phyloP scores from a whole-genome alignment of 1,140 invertebrate genomes.

The Drosophila punjabiensis region DNA sequence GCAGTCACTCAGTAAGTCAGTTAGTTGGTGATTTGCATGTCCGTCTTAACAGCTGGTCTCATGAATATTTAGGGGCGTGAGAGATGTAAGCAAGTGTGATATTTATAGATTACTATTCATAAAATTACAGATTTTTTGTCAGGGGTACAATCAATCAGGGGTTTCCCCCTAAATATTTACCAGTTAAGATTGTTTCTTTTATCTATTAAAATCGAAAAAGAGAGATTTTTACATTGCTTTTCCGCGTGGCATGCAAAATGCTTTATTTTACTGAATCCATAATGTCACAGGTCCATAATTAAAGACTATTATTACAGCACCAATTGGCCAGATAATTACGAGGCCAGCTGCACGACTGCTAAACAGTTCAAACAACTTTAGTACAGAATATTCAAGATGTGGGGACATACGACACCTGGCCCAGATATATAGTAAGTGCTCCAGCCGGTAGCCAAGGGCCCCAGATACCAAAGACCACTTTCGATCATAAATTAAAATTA shows the following conservation, averaged over 20 bases:
- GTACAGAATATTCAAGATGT: conserved; percentile 19
- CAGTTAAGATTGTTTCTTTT: not conserved
- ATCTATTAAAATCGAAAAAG: not conserved
- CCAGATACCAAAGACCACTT: conserved; percentile 58
- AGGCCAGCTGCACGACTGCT: conserved; percentile 51
- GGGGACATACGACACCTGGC: conserved; percentile 64
- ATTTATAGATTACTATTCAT: conserved; percentile 7
- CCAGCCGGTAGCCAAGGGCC: conserved; percentile 42
- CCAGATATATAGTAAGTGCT: conserved; percentile 56
- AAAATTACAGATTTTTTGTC: not conserved
- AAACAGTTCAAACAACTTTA: conserved; percentile 61
- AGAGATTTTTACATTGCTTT: not conserved
- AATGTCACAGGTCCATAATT: conserved; percentile 70
- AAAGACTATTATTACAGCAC: conserved; percentile 75
- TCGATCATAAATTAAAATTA: conserved; percentile 81
- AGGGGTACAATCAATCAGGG: not conserved
- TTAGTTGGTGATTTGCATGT: conserved; percentile 49
- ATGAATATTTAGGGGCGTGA: conserved; percentile 50
- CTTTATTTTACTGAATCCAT: conserved; percentile 25
- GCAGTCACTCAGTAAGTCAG: not conserved
- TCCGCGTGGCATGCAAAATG: conserved; percentile 23
- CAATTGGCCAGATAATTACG: conserved; percentile 58
- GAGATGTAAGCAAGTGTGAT: conserved; percentile 31
- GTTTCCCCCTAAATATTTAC: not conserved
- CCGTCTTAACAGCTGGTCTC: conserved; percentile 30